Evolutionary conservation across 2,797 vertebrate genomes (phyloP).

Genomic region (Carduelis carduelis): DNA sequence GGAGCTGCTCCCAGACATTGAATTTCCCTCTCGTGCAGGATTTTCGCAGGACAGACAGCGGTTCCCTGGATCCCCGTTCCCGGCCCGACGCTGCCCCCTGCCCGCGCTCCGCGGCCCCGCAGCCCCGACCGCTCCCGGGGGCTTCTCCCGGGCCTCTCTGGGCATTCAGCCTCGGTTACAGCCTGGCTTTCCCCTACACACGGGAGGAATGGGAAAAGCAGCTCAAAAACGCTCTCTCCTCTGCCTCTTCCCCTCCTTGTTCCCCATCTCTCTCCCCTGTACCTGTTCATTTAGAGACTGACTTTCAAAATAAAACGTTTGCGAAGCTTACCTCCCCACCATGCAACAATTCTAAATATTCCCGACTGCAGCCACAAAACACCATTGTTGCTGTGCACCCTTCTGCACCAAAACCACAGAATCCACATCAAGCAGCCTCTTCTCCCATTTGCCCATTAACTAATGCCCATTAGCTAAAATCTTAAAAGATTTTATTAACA

Average conservation of each 20-base stretch:
- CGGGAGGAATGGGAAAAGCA: neutral
- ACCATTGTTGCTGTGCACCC: accelerated
- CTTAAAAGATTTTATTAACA: neutral
- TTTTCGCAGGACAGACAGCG: accelerated
- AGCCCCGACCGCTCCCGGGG: neutral
- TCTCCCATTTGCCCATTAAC: neutral
- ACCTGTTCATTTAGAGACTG: neutral
- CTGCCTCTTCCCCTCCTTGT: no score
- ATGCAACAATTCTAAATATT: neutral
- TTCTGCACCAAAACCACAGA: neutral
- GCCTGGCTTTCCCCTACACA: neutral
- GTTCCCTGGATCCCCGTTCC: neutral
- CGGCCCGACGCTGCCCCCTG: neutral
- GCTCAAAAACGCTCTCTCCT: neutral
- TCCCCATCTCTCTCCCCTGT: no score
- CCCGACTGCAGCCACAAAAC: neutral
- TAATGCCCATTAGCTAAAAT: neutral
- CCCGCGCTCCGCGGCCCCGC: neutral
- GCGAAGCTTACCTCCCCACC: neutral
- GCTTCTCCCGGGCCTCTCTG: neutral
- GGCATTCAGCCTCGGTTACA: accelerated
- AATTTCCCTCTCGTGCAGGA: accelerated
- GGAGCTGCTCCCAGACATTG: neutral
- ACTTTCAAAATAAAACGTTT: neutral
- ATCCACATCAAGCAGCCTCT: neutral